Evolutionary conservation across 2,113 vertebrate genomes (phyloP), one percentile per base, ranked within the genome.

Genomic region (Motacilla tschutschensis): DNA sequence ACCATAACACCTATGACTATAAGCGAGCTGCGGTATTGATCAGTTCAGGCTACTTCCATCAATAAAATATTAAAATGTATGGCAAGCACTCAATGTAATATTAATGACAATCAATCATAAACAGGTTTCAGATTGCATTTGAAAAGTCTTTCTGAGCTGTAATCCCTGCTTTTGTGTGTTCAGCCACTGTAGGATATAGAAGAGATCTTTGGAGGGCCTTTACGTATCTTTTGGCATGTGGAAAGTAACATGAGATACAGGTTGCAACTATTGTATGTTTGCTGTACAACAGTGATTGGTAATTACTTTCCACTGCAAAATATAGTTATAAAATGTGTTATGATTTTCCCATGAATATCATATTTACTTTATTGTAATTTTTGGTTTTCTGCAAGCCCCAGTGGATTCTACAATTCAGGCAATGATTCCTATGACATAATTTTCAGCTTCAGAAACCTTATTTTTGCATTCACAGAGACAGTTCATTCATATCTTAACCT

Each of bases 341-440:
- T 9, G 6, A 53, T 75, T 66, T 74, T 17, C 11, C 8, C 8
- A 26, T 35, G 8, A 43, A 53, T 74, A 53, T 44, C 2, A 22
- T 25, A 21, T 75, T 85, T 55, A 25, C 1, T 48, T 65, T 22
- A 51, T 26, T 54, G 14, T 7, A n/a, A n/a, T 71, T 70, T 77
- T 70, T 0, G 0, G 4, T 35, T 41, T 63, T 55, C 35, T 77
- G 81, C 38, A 83, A 81, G 14, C 2, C 14, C 24, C 1, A 0
- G 5, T 54, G 64, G 5, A 54, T 92, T 79, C 54, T 50, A 20
- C 48, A 59, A 9, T 75, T 85, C 53, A 67, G 33, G 11, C 71
- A 46, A 66, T 7, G 19, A 40, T 71, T 43, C 17, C 64, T 43
- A 25, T 16, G 20, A 12, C 5, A 31, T 36, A 0, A 72, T 40